phyloP scores from a whole-genome alignment of 1,140 invertebrate genomes.

The Yoshiicerus persimilis region DNA sequence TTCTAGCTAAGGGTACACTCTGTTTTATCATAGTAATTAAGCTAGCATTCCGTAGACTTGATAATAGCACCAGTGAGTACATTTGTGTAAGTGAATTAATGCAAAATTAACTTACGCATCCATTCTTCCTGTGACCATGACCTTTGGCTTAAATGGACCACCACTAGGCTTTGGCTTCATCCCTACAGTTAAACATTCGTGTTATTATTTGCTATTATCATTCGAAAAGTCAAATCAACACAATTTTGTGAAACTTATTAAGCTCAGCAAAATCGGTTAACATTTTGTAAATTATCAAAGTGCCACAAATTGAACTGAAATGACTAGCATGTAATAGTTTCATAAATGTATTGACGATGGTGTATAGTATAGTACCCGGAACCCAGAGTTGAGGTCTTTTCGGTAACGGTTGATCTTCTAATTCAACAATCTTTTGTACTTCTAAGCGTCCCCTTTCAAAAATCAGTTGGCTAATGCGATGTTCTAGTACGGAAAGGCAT shows the following conservation, averaged over 20 bases:
- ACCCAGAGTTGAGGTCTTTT: not conserved
- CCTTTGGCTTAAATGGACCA: slow-evolving; percentile 31
- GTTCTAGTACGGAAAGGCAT: slow-evolving; percentile 26
- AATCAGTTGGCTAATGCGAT: slow-evolving; percentile 11
- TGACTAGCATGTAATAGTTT: not conserved
- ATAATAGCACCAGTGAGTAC: too few relatives aligned
- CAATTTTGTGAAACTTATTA: too few relatives aligned
- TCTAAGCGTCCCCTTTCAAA: slow-evolving; percentile 25
- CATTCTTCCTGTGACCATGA: slow-evolving; percentile 23
- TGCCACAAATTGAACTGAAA: not conserved
- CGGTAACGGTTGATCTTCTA: not conserved
- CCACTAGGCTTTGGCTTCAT: slow-evolving; percentile 18
- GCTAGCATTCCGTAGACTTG: too few relatives aligned
- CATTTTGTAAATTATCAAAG: too few relatives aligned
- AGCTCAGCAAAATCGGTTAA: too few relatives aligned
- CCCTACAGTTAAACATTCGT: not conserved
- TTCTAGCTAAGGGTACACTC: too few relatives aligned
- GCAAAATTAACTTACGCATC: slow-evolving; percentile 14
- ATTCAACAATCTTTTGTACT: slow-evolving; percentile 23
- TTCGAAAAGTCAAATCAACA: not conserved
- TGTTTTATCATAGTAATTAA: too few relatives aligned
- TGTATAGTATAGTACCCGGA: not conserved
- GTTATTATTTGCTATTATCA: not conserved
- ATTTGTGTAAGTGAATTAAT: too few relatives aligned
- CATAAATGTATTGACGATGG: too few relatives aligned